phyloP scores from a whole-genome alignment of 2,888 invertebrate species.

The Lordiphosa fenestrarum region DNA sequence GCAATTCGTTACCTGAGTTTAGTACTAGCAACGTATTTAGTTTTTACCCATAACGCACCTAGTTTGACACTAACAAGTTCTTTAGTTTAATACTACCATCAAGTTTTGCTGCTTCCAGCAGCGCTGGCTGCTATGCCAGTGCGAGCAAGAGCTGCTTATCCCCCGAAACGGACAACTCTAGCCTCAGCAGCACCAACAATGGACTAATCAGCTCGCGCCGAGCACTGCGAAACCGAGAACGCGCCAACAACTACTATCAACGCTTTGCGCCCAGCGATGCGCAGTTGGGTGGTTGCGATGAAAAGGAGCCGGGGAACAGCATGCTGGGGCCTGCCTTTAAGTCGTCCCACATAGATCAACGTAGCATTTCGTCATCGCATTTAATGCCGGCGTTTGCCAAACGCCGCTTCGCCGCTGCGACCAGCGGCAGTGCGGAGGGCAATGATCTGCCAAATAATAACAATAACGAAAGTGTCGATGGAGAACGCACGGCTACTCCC shows the following conservation, averaged over 20 bases:
- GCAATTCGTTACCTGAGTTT: no score
- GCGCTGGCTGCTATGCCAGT: slow-evolving; percentile 4
- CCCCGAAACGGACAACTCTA: slow-evolving; percentile 43
- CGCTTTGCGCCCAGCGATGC: slow-evolving; percentile 48
- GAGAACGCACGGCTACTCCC: slow-evolving; percentile 8
- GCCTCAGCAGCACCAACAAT: slow-evolving; percentile 33
- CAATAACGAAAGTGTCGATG: slow-evolving; percentile 17
- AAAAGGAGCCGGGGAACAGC: slow-evolving; percentile 18
- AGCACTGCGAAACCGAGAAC: slow-evolving; percentile 51
- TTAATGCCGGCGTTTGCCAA: slow-evolving; percentile 80
- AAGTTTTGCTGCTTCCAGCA: slow-evolving; percentile 13
- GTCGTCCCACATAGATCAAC: slow-evolving; percentile 74
- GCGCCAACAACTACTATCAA: slow-evolving; percentile 55
- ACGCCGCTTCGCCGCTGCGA: slow-evolving; percentile 60
- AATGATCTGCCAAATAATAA: slow-evolving; percentile 38
- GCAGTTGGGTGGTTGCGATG: slow-evolving; percentile 16
- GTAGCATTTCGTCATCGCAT: slow-evolving; percentile 79
- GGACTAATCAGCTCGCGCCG: slow-evolving; percentile 50
- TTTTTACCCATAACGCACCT: no score
- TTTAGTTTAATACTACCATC: slow-evolving; percentile 20
- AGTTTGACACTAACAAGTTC: no score
- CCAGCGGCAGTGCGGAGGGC: slow-evolving; percentile 17
- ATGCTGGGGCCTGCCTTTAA: slow-evolving; percentile 32
- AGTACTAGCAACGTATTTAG: no score
- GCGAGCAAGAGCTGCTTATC: slow-evolving; percentile 27